phyloP scores from a whole-genome alignment of 2,797 vertebrate species.

The Emys orbicularis region DNA sequence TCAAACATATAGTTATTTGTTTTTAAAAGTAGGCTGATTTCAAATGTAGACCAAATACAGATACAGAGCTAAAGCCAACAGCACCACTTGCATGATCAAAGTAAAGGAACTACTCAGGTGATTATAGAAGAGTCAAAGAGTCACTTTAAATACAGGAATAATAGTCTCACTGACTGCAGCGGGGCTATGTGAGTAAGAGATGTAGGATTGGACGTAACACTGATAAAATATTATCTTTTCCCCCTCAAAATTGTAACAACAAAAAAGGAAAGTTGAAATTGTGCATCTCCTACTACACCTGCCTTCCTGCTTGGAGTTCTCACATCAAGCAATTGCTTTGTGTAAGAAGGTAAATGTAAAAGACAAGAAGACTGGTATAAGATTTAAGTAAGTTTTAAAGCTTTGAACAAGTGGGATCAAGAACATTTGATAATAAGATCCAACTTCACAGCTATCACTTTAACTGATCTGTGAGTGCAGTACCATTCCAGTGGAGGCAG shows the following conservation, averaged over 20 bases:
- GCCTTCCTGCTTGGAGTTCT: background rate
- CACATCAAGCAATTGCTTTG: background rate
- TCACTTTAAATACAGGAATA: background rate
- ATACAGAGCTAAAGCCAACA: background rate
- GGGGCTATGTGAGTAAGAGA: background rate
- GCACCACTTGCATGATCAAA: background rate
- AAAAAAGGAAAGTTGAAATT: background rate
- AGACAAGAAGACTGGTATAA: conserved; percentile 1
- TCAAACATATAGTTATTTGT: background rate
- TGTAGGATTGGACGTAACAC: background rate
- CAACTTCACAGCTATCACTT: background rate
- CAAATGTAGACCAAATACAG: background rate
- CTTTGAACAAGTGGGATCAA: background rate
- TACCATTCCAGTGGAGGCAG: background rate
- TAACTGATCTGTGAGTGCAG: background rate
- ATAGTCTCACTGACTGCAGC: background rate
- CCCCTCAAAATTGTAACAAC: background rate
- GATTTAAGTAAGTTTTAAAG: background rate
- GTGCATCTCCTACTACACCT: background rate
- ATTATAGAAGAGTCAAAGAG: background rate
- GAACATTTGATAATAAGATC: background rate
- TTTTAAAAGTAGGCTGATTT: background rate
- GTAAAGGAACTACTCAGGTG: background rate
- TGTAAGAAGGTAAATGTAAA: conserved; percentile 17
- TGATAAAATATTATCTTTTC: background rate